Percentiles rank a stretch among this genome's conserved stretches.
phyloP scores from a whole-genome alignment of 2,113 vertebrate genomes.

The Pelmatolapia mariae region DNA sequence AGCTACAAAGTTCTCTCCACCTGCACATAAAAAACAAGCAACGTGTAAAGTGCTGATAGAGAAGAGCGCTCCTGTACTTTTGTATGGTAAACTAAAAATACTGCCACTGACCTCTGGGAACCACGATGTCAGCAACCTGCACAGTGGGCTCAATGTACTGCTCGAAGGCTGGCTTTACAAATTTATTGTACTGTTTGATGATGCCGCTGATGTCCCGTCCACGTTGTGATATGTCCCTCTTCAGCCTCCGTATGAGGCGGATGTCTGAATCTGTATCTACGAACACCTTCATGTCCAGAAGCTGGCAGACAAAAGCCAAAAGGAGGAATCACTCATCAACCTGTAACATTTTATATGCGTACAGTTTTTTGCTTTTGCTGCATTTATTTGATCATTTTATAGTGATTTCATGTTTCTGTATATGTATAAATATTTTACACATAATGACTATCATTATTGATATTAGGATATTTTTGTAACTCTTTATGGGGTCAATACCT shows the following conservation, averaged over 20 bases:
- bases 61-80: background rate
- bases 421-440: background rate
- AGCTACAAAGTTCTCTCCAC: slow-evolving; percentile 87
- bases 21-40: slow-evolving; percentile 42
- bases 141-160: slow-evolving; percentile 90
- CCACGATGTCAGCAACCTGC: slow-evolving; percentile 87
- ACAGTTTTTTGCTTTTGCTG: background rate
- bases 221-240: slow-evolving; percentile 82
- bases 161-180: slow-evolving; percentile 87
- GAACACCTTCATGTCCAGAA: slow-evolving; percentile 92
- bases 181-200: slow-evolving; percentile 90
- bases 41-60: background rate
- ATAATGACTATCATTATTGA: background rate
- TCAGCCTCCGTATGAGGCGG: slow-evolving; percentile 83
- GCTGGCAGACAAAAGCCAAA: slow-evolving; percentile 46
- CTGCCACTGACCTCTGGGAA: slow-evolving; percentile 78
- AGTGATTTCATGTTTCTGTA: background rate
- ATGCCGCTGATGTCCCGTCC: slow-evolving; percentile 81
- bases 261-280: slow-evolving; percentile 91
- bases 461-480: background rate
- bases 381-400: background rate
- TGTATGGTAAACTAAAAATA: background rate
- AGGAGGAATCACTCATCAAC: background rate
- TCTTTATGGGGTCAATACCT: background rate
- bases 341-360: background rate